These are phyloP conservation scores for Platygyra sinensis DNA, from an alignment of 64 coral and sea anemone genomes.

Conservation along the genomic window DNA sequence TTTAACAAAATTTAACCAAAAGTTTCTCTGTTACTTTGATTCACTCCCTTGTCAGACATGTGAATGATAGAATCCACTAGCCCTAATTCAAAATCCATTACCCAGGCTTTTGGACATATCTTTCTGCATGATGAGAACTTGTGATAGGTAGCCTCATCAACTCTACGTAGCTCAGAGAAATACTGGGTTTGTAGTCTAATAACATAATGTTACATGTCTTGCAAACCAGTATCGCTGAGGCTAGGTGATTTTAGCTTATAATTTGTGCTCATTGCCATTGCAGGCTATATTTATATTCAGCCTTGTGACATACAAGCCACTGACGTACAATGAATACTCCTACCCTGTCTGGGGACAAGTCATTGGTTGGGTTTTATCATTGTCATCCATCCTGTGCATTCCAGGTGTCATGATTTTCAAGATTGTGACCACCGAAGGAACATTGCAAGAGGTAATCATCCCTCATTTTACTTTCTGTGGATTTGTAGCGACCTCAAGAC, in stretches of 20 bases:
- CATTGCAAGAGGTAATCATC: slow-evolving; percentile 36
- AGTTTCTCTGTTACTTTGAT: no score
- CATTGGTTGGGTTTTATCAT: slow-evolving; percentile 75
- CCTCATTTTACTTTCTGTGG: not conserved
- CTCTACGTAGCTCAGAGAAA: no score
- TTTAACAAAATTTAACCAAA: no score
- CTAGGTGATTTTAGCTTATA: not conserved
- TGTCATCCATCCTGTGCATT: slow-evolving; percentile 69
- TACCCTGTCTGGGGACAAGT: slow-evolving; percentile 71
- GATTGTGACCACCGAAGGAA: slow-evolving; percentile 37
- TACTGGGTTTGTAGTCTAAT: not conserved
- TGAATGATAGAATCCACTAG: no score
- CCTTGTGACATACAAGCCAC: slow-evolving; percentile 60
- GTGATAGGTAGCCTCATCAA: no score
- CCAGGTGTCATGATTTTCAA: slow-evolving; percentile 37
- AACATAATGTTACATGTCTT: not conserved
- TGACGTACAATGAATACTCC: slow-evolving; percentile 62
- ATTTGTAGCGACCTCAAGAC: no score
- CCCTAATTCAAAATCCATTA: no score
- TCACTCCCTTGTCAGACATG: no score
- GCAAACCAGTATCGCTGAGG: not conserved
- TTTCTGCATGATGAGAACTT: no score
- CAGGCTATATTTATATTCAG: slow-evolving; percentile 79
- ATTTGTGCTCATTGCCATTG: not conserved
- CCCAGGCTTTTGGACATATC: no score